phyloP scores from a whole-genome alignment of 2,113 vertebrate genomes.

The Irena cyanogastra region DNA sequence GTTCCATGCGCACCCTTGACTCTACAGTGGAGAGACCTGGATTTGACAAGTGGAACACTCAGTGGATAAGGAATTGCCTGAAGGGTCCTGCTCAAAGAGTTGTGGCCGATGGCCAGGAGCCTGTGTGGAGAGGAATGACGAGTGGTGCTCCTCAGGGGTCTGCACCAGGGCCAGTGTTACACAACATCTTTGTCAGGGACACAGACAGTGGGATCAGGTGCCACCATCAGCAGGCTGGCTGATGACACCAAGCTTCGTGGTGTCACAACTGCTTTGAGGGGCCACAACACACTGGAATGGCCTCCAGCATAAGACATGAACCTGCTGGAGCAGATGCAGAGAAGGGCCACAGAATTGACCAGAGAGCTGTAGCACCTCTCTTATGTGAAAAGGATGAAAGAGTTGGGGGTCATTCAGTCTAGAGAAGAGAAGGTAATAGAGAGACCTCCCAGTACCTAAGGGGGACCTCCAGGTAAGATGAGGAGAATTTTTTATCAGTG shows the following conservation, averaged over 20 bases:
- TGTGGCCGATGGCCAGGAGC: neutral
- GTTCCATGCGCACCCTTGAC: neutral
- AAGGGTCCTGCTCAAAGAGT: neutral
- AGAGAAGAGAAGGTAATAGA: neutral
- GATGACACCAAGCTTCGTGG: neutral
- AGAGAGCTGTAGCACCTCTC: neutral
- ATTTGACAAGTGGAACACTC: neutral
- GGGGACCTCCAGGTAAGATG: neutral
- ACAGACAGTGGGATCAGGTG: neutral
- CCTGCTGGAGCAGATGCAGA: neutral
- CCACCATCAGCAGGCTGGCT: neutral
- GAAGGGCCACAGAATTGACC: neutral
- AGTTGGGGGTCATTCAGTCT: neutral
- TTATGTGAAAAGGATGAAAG: neutral
- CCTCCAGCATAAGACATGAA: neutral
- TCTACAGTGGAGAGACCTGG: neutral
- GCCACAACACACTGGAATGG: rapidly evolving
- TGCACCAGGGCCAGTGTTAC: neutral
- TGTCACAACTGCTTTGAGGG: neutral
- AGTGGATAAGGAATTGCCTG: neutral
- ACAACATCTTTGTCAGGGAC: neutral
- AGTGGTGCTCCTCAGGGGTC: neutral
- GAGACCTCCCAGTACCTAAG: neutral
- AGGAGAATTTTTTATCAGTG: neutral
- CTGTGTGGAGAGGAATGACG: neutral